Evolutionary conservation across 2,888 invertebrate genomes (phyloP).

Genomic region (Poecilus cupreus): DNA sequence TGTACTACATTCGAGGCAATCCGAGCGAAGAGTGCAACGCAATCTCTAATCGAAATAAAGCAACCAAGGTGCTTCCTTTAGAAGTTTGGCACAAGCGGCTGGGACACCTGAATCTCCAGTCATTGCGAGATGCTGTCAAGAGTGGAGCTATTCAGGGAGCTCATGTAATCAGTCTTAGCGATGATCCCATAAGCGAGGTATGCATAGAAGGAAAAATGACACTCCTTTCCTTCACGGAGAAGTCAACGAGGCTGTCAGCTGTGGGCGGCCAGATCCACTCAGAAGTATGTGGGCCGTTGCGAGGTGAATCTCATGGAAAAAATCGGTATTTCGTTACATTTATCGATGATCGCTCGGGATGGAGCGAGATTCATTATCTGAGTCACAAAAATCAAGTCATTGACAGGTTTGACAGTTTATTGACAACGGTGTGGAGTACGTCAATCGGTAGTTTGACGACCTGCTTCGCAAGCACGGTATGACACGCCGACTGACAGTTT

Average conservation of each 20-base stretch:
- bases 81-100: not conserved
- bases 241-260: constrained; percentile 30
- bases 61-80: not conserved
- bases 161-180: constrained; percentile 34
- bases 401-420: not conserved
- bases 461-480: not conserved
- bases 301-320: constrained; percentile 53
- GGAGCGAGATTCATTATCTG: constrained; percentile 60
- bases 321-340: constrained; percentile 60
- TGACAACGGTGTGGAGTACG: constrained; percentile 60
- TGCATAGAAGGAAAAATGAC: constrained; percentile 57
- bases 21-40: not conserved
- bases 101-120: constrained; percentile 20
- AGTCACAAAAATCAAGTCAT: constrained; percentile 60
- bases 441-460: constrained; percentile 46
- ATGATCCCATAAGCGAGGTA: constrained; percentile 52
- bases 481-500: not conserved
- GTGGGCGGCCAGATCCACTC: constrained; percentile 55
- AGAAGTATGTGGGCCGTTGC: constrained; percentile 59
- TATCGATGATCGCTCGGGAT: constrained; percentile 60
- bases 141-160: constrained; percentile 23
- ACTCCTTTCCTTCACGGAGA: constrained; percentile 51
- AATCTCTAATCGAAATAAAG: not conserved
- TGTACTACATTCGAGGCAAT: not conserved
- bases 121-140: not conserved